Conservation (phyloP, 2,888 invertebrate genomes). For the Lepidochitona cinerea region DNA sequence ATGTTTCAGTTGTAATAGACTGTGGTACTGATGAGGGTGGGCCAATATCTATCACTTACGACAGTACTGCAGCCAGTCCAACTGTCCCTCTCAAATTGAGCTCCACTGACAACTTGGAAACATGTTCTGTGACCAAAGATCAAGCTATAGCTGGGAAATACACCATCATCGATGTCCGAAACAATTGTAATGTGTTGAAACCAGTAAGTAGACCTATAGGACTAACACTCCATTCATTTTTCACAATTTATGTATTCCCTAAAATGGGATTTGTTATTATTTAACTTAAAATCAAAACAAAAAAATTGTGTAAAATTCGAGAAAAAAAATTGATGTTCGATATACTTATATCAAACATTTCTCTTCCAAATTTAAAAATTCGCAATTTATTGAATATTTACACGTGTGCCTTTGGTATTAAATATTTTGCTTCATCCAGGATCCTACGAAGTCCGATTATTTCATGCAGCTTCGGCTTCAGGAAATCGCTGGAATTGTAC, state of each 20-base stretch:
- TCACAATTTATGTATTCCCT: too few species aligned
- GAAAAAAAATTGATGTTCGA: too few species aligned
- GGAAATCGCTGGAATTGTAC: background rate
- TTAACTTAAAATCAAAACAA: too few species aligned
- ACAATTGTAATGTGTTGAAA: background rate
- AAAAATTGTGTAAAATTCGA: too few species aligned
- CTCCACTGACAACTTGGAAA: background rate
- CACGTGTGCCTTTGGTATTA: too few species aligned
- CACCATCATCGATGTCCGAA: background rate
- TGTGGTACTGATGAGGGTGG: background rate
- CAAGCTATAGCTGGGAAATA: background rate
- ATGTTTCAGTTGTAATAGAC: background rate
- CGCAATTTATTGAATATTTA: too few species aligned
- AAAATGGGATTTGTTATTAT: too few species aligned
- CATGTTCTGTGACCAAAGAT: background rate
- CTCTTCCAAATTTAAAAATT: too few species aligned
- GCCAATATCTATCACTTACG: background rate
- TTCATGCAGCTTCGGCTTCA: background rate
- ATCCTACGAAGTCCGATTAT: background rate
- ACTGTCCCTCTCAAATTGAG: background rate
- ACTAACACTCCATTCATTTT: too few species aligned
- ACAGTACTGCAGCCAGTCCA: background rate
- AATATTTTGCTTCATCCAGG: background rate
- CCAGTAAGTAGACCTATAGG: background rate
- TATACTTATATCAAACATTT: too few species aligned